phyloP scores from a whole-genome alignment of 2,113 vertebrate genomes.

The Erythrocebus patas region DNA sequence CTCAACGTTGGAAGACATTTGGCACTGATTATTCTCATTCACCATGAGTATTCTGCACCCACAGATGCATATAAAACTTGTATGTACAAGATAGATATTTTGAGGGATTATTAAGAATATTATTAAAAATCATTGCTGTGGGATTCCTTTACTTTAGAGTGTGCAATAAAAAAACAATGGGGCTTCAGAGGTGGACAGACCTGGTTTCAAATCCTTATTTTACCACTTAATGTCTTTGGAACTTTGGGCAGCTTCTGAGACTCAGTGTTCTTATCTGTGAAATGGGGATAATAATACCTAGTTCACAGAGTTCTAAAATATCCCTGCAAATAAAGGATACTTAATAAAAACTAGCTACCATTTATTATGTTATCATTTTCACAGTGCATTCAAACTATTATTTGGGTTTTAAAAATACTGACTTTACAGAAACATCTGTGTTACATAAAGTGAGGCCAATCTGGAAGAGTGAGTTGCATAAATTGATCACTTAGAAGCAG shows the following conservation, averaged over 20 bases:
- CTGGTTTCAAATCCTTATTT: not conserved
- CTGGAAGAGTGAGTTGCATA: not conserved
- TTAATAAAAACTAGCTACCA: not conserved
- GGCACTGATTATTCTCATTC: not conserved
- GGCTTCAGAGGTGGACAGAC: not conserved
- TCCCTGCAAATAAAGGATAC: not conserved
- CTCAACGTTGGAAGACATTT: not conserved
- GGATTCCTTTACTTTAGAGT: not conserved
- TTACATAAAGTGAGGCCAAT: not conserved
- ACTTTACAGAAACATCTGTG: not conserved
- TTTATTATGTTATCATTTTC: not conserved
- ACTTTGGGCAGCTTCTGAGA: not conserved
- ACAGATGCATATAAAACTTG: not conserved
- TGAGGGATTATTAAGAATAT: not conserved
- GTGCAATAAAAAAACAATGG: not conserved
- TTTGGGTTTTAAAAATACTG: not conserved
- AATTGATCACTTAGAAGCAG: not conserved
- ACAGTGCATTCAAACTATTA: not conserved
- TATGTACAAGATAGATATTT: not conserved
- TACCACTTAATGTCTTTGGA: not conserved
- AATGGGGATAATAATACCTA: not conserved
- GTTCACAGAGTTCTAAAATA: not conserved
- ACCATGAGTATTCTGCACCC: not conserved
- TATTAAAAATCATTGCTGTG: not conserved
- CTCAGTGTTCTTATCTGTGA: not conserved